Evolutionary conservation across 2,888 invertebrate genomes (phyloP), one percentile per base, ranked within the genome.

Genomic region (Pollenia griseotomentosa): DNA sequence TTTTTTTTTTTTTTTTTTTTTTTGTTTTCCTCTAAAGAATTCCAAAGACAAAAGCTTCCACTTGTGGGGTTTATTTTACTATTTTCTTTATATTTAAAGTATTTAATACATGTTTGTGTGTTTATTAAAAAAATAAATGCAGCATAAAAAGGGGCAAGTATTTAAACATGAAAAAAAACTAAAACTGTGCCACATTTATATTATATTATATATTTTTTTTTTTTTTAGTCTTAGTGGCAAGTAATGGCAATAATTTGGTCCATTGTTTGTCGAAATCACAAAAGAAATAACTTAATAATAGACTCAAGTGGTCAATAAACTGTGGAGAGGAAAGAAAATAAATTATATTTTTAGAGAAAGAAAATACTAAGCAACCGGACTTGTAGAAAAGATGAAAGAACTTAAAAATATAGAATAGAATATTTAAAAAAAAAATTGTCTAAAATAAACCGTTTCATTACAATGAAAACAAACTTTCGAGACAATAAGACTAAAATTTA

Each of bases 261-360:
- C 19, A 70, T 77, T 70, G 75, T 63, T 77, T 77, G 6, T 40
- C 48, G 10, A 42, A 33, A 55, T 44, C 55, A 77, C 33, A 77
- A 71, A 71, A 63, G 70, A 42, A 55, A 51, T 33, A 55, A 44
- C 65, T 73, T 61, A 61, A 75, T 75, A 75, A 44, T 57, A 53
- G 44, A 70, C 61, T 77, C 40, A 83, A 83, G 83, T 83, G 70
- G 70, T 77, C 83, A 83, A 83, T 83, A 83, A 83, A 83, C 82
- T 51, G 59, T 40, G 16, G 59, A 16, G n/a, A 44, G 53, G 9
- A 53, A 65, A 44, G 44, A 68, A 33, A 44, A 12, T 66, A 16
- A 66, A 42, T 44, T 55, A 55, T 68, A 63, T 73, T 16, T 46
- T 73, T 65, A 65, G n/a, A 55, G 16, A 63, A 55, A 33, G 33